Evolutionary conservation across 2,113 vertebrate genomes (phyloP).

Genomic region (Ibidorhyncha struthersii): DNA sequence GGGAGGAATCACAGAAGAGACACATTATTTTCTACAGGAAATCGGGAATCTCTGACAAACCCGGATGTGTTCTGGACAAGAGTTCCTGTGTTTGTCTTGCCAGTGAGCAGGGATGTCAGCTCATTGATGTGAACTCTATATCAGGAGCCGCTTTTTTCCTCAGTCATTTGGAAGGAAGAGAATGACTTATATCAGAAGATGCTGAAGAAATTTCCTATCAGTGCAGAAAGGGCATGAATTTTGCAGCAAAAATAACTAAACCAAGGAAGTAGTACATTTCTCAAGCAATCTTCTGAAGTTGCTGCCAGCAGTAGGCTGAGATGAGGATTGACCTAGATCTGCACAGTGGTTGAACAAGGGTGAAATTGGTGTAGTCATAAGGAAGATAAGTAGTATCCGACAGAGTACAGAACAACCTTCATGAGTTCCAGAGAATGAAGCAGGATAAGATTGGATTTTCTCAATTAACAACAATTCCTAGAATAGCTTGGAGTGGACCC

Average conservation of each 20-base stretch:
- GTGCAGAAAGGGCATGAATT: not conserved
- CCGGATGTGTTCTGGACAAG: not conserved
- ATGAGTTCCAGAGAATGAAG: not conserved
- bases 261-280: not conserved
- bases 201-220: not conserved
- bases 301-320: not conserved
- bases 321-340: not conserved
- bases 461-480: not conserved
- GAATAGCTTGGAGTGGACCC: not conserved
- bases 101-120: not conserved
- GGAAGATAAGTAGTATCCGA: not conserved
- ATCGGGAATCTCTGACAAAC: not conserved
- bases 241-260: not conserved
- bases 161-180: not conserved
- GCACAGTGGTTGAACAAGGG: not conserved
- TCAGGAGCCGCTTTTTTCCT: not conserved
- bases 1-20: not conserved
- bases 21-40: not conserved
- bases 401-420: not conserved
- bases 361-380: not conserved
- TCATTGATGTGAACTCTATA: not conserved
- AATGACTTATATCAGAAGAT: not conserved
- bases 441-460: not conserved
- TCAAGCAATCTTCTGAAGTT: not conserved
- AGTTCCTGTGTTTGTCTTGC: slow-evolving; percentile 34